Conservation (phyloP, 2,113 vertebrate genomes). For the Vicugna pacos region DNA sequence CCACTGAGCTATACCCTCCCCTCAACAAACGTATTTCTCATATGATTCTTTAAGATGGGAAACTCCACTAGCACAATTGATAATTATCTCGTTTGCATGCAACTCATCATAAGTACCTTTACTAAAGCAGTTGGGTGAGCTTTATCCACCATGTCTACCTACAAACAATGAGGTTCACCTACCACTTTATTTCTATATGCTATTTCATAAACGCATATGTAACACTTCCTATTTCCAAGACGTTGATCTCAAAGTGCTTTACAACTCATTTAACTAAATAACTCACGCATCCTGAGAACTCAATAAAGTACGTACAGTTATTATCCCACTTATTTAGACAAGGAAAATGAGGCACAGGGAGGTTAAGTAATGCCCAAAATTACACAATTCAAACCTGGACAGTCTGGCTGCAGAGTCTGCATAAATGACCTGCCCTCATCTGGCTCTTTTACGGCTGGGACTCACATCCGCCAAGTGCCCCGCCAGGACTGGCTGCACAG, state of each 20-base stretch:
- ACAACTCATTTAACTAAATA: neutral
- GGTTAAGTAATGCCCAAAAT: neutral
- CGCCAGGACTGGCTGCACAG: neutral
- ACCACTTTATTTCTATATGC: neutral
- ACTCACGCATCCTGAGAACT: neutral
- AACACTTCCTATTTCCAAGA: neutral
- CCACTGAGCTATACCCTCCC: too few species aligned
- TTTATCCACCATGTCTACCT: neutral
- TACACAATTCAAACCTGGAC: neutral
- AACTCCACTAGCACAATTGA: neutral
- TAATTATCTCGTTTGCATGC: neutral
- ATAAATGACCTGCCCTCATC: neutral
- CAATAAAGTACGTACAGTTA: neutral
- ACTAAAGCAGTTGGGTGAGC: neutral
- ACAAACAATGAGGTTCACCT: fast-evolving
- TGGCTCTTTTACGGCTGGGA: neutral
- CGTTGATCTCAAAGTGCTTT: neutral
- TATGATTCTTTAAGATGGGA: neutral
- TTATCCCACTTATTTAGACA: neutral
- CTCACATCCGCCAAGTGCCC: neutral
- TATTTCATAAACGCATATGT: neutral
- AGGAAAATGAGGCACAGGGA: neutral
- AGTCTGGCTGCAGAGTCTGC: neutral
- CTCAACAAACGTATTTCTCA: neutral
- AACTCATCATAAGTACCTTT: neutral